Conservation (phyloP, 2,797 vertebrate genomes). For the Leucoraja ocellata region DNA sequence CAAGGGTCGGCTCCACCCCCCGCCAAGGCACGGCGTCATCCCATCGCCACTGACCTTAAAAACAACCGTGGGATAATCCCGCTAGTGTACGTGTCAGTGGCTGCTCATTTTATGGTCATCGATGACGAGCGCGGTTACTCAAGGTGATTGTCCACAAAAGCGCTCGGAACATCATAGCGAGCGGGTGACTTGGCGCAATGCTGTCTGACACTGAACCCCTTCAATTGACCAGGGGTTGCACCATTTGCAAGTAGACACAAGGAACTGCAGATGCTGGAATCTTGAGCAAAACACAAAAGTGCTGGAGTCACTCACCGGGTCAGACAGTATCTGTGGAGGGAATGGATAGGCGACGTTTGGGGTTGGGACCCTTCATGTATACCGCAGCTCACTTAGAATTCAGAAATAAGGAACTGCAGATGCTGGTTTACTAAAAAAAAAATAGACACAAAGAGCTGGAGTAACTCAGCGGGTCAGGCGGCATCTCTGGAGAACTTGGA, state of each 20-base stretch:
- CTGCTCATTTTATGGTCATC: neutral
- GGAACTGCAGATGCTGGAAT: too few species aligned
- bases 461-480: too few species aligned
- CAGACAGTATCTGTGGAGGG: too few species aligned
- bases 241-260: too few species aligned
- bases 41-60: neutral
- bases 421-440: too few species aligned
- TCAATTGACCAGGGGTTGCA: neutral
- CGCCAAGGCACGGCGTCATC: neutral
- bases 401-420: too few species aligned
- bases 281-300: too few species aligned
- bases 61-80: too few species aligned
- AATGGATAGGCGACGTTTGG: too few species aligned
- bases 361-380: neutral
- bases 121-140: neutral
- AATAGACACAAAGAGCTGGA: too few species aligned
- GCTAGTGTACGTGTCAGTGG: neutral
- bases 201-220: neutral
- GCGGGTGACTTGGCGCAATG: neutral
- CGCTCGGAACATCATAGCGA: neutral
- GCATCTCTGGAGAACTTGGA: too few species aligned
- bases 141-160: neutral
- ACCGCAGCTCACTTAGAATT: neutral
- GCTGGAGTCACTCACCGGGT: too few species aligned
- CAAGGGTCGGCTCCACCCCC: neutral